Conservation (phyloP, 2,888 invertebrate genomes). For the Dioctria rufipes region DNA sequence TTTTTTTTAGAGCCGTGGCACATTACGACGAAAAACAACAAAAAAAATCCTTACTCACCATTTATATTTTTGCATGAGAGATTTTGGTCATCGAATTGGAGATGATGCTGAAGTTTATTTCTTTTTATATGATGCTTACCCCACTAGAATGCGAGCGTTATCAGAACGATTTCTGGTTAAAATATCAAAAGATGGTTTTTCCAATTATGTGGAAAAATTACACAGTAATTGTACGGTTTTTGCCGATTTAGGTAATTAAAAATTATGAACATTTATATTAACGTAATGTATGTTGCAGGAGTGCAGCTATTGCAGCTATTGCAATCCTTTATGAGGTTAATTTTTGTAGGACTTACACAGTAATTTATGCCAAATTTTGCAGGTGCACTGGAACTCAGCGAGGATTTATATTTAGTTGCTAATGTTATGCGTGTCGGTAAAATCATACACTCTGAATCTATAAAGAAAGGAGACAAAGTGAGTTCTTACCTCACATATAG, state of each 20-base stretch:
- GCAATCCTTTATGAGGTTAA: no score
- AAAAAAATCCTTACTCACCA: constrained; percentile 78
- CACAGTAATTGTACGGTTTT: constrained; percentile 92
- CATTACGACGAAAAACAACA: constrained; percentile 67
- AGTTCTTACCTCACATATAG: constrained; percentile 73
- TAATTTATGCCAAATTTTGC: background rate
- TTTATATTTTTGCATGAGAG: constrained; percentile 88
- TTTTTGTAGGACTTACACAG: no score
- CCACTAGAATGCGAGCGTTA: constrained; percentile 82
- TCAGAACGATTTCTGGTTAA: constrained; percentile 92
- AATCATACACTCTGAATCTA: constrained; percentile 76
- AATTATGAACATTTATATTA: background rate
- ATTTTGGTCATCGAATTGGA: constrained; percentile 89
- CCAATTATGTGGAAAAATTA: constrained; percentile 88
- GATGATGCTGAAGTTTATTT: constrained; percentile 93
- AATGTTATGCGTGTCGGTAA: constrained; percentile 92
- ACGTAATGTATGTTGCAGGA: background rate
- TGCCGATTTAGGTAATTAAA: constrained; percentile 76
- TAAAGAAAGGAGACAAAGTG: constrained; percentile 69
- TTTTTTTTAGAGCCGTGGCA: constrained; percentile 69
- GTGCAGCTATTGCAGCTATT: no score
- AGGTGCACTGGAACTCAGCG: constrained; percentile 86
- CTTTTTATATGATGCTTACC: constrained; percentile 83
- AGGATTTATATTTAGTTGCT: constrained; percentile 90
- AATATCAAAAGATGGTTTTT: constrained; percentile 91